Conservation (phyloP, 1,140 invertebrate species). For the Penaeus japonicus region DNA sequence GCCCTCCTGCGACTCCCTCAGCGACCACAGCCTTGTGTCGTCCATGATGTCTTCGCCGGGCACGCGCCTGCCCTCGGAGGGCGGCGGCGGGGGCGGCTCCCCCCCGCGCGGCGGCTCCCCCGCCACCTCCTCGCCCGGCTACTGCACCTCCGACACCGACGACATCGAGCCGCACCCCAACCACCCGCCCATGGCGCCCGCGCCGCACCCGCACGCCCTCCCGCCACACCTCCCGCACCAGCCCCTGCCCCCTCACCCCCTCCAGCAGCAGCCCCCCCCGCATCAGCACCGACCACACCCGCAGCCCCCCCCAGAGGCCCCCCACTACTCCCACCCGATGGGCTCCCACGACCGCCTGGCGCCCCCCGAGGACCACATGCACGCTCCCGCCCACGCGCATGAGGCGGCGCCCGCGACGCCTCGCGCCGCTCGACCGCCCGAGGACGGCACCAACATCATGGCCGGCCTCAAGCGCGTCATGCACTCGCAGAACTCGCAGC, state of each 20-base stretch:
- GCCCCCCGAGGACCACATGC: background rate
- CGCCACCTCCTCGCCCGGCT: constrained; percentile 35
- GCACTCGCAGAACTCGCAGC: constrained; percentile 56
- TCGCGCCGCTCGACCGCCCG: constrained; percentile 28
- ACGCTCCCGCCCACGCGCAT: no score
- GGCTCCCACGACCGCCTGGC: background rate
- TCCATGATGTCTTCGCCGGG: constrained; percentile 54
- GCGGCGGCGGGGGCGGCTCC: constrained; percentile 26
- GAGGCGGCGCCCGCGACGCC: constrained; percentile 18
- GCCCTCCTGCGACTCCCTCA: constrained; percentile 52
- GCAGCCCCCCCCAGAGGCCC: background rate
- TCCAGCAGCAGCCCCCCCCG: background rate
- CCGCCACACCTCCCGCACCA: constrained; percentile 38
- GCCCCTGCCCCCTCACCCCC: background rate
- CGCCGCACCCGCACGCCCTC: constrained; percentile 53
- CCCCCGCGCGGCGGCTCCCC: constrained; percentile 29
- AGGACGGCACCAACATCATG: constrained; percentile 30
- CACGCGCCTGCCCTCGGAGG: constrained; percentile 39
- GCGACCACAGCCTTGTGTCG: constrained; percentile 53
- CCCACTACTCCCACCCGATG: constrained; percentile 55
- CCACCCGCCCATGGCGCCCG: constrained; percentile 13
- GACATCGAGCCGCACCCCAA: constrained; percentile 23
- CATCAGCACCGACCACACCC: background rate
- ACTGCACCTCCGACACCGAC: constrained; percentile 43
- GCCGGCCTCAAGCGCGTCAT: constrained; percentile 44